phyloP scores from a whole-genome alignment of 2,888 invertebrate species.

The Gryllus longicercus region DNA sequence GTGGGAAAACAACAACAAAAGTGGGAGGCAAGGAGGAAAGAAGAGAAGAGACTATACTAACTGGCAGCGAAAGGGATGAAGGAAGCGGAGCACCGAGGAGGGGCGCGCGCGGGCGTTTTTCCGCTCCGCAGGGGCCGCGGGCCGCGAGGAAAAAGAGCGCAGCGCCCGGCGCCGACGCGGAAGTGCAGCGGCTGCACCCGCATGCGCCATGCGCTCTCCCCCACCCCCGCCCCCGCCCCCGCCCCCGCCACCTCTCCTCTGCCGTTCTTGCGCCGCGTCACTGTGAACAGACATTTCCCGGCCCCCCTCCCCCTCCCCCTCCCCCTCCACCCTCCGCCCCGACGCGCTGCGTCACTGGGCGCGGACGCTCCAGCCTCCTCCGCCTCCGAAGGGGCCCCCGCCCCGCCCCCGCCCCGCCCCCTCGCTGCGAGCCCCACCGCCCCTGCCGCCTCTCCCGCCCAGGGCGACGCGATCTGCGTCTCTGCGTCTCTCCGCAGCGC shows the following conservation, averaged over 20 bases:
- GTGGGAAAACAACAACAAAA: too few species aligned
- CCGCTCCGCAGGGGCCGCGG: neutral
- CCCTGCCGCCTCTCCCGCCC: neutral
- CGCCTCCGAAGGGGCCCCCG: too few species aligned
- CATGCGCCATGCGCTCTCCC: neutral
- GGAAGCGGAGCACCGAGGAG: too few species aligned
- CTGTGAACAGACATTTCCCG: too few species aligned
- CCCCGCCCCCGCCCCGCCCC: too few species aligned
- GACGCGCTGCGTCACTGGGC: too few species aligned
- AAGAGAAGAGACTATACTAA: too few species aligned
- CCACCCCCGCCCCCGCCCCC: neutral
- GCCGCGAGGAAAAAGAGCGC: neutral
- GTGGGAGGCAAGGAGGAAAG: too few species aligned
- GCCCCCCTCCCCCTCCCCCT: too few species aligned
- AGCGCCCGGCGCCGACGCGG: neutral
- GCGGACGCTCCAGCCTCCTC: too few species aligned
- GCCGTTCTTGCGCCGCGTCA: neutral
- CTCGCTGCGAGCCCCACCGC: neutral
- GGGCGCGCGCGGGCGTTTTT: neutral
- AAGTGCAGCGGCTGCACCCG: neutral
- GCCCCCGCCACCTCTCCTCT: neutral
- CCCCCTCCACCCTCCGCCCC: too few species aligned
- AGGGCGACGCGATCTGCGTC: neutral
- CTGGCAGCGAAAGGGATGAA: too few species aligned
- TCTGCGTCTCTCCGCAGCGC: neutral